Conservation (phyloP, 2,797 vertebrate species). For the Lithobates sylvaticus region DNA sequence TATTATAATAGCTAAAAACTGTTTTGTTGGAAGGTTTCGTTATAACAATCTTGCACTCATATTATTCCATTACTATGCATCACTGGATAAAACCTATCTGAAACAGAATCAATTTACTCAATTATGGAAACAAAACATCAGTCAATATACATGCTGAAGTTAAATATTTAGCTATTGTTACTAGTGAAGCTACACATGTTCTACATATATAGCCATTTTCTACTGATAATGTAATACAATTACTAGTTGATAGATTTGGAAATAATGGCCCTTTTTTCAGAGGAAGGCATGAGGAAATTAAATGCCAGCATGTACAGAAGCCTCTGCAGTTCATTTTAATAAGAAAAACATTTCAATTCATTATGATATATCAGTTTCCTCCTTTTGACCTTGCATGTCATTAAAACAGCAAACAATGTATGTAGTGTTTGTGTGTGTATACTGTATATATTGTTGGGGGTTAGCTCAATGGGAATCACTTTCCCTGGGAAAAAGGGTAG, state of each 20-base stretch:
- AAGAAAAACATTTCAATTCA: not conserved
- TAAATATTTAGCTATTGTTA: not conserved
- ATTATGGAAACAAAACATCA: constrained; percentile 5
- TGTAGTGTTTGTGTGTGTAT: too few species aligned
- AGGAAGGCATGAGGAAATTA: not conserved
- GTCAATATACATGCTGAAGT: not conserved
- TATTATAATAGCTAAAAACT: not conserved
- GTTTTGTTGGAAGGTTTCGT: not conserved
- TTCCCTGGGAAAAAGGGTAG: too few species aligned
- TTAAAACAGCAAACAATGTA: too few species aligned
- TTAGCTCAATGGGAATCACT: too few species aligned
- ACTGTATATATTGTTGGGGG: too few species aligned
- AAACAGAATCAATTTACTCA: constrained; percentile 4
- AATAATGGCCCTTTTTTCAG: not conserved
- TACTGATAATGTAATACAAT: not conserved
- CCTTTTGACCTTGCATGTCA: not conserved
- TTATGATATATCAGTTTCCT: not conserved
- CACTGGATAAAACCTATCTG: not conserved
- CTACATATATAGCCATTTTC: not conserved
- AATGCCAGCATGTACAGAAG: not conserved
- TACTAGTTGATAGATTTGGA: not conserved
- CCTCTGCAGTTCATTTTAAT: not conserved
- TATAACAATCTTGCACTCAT: not conserved
- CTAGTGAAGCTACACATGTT: not conserved
- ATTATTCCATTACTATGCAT: constrained; percentile 1